Evolutionary conservation across 2,888 invertebrate species (phyloP).

Genomic region (Andrena hattorfiana): DNA sequence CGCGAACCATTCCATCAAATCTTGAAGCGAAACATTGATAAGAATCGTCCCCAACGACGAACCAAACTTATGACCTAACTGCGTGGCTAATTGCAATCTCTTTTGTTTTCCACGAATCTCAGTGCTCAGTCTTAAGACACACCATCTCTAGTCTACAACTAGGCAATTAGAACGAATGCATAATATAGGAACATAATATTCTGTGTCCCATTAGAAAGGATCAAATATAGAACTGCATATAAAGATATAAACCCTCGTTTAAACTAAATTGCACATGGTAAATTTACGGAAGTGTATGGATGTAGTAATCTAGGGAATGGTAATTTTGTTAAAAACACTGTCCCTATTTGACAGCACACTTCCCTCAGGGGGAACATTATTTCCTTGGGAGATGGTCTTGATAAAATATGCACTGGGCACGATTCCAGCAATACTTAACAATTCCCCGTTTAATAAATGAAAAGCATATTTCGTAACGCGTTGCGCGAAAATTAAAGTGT

Average conservation of each 20-base stretch:
- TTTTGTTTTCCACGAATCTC: conserved; percentile 38
- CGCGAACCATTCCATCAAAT: conserved; percentile 75
- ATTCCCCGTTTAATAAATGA: conserved; percentile 15
- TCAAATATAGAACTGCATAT: neutral
- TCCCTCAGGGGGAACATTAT: neutral
- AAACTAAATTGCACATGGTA: neutral
- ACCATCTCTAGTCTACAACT: too few species aligned
- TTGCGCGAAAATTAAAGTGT: conserved; percentile 23
- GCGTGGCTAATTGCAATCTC: conserved; percentile 72
- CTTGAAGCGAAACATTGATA: conserved; percentile 61
- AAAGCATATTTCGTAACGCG: neutral
- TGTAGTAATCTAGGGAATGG: neutral
- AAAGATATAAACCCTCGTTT: neutral
- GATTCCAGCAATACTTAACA: neutral
- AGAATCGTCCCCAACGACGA: conserved; percentile 64
- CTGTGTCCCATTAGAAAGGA: too few species aligned
- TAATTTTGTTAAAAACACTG: neutral
- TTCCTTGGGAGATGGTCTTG: neutral
- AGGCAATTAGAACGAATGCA: too few species aligned
- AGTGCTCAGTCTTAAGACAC: neutral
- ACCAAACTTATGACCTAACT: conserved; percentile 73
- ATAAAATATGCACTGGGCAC: neutral
- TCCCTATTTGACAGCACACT: neutral
- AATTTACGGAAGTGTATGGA: too few species aligned
- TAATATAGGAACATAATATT: too few species aligned